Conservation (phyloP, 92 coral and sea anemone genomes). For the Bergia sp. region DNA sequence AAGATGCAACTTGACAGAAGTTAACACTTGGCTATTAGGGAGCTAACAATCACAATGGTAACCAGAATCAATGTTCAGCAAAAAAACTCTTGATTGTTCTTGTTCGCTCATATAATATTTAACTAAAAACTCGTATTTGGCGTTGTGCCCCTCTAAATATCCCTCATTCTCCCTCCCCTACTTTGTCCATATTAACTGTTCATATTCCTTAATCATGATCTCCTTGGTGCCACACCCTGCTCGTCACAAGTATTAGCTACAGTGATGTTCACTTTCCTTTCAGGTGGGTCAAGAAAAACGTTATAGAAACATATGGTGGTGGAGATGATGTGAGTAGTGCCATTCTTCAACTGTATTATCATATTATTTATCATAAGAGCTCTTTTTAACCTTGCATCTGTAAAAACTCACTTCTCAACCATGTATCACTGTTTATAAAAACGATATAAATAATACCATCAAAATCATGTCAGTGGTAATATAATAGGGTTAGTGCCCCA, state of each 20-base stretch:
- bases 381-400: neutral
- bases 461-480: no score
- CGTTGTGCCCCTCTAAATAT: neutral
- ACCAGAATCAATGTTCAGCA: no score
- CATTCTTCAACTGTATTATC: neutral
- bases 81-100: no score
- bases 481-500: no score
- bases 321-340: conserved; percentile 66
- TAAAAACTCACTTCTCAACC: neutral
- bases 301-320: conserved; percentile 81
- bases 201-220: neutral
- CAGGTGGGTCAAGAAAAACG: conserved; percentile 88
- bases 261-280: neutral
- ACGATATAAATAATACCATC: no score
- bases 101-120: neutral
- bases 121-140: neutral
- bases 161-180: neutral
- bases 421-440: neutral
- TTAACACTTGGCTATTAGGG: no score
- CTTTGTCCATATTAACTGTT: no score
- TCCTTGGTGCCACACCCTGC: neutral
- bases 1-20: no score
- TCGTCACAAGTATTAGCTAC: neutral
- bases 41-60: no score
- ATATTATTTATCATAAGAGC: neutral